phyloP scores from a whole-genome alignment of 2,888 invertebrate species.

The Neria commutata region DNA sequence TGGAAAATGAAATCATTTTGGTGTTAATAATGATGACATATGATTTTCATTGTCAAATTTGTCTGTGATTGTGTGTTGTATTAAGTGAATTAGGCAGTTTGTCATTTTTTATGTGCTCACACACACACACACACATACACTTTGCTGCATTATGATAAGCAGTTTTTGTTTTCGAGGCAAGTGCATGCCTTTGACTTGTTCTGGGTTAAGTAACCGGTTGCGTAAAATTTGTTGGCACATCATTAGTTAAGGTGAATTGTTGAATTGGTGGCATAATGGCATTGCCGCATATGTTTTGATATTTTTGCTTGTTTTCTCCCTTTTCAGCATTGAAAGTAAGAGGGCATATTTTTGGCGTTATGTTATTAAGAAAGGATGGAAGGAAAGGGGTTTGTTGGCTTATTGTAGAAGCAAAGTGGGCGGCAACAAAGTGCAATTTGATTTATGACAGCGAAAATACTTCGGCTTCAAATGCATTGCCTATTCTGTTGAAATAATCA shows the following conservation, averaged over 20 bases:
- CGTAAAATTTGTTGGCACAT: constrained; percentile 58
- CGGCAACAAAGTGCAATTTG: background rate
- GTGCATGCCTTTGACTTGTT: background rate
- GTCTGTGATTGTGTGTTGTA: constrained; percentile 32
- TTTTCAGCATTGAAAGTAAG: background rate
- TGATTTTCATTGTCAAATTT: constrained; percentile 59
- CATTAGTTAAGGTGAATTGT: constrained; percentile 51
- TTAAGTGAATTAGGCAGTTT: constrained; percentile 56
- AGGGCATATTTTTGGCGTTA: background rate
- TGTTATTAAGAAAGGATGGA: background rate
- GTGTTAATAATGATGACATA: constrained; percentile 63
- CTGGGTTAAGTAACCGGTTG: constrained; percentile 39
- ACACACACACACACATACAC: too few species aligned
- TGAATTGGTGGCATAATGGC: constrained; percentile 28
- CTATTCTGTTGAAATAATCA: too few species aligned
- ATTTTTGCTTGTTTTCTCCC: constrained; percentile 25
- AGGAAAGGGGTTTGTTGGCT: constrained; percentile 29
- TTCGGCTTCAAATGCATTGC: too few species aligned
- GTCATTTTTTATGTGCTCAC: constrained; percentile 41
- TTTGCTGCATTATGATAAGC: constrained; percentile 18
- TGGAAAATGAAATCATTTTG: constrained; percentile 59
- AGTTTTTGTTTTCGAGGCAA: constrained; percentile 3
- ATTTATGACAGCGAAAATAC: constrained; percentile 5
- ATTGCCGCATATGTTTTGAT: constrained; percentile 43
- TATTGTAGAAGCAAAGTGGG: background rate